Percentiles rank a stretch among this genome's conserved stretches.
Conservation (phyloP, 1,140 invertebrate genomes). For the Cryptotermes secundus region DNA sequence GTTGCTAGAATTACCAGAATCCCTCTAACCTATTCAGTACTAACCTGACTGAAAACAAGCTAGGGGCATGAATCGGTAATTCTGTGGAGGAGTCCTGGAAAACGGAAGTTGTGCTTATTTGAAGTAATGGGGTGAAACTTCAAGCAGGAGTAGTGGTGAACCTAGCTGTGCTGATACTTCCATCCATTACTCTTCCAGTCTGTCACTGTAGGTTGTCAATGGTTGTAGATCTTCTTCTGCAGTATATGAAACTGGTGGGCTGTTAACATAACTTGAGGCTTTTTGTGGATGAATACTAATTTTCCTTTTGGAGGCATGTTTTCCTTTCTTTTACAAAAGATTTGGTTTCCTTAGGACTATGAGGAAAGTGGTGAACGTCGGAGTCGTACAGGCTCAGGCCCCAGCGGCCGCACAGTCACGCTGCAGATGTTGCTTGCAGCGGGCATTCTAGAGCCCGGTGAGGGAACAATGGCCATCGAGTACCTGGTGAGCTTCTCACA, state of each 20-base stretch:
- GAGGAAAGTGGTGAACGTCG: conserved; percentile 33
- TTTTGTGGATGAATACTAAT: not conserved
- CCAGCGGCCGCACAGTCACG: conserved; percentile 74
- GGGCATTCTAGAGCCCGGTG: conserved; percentile 76
- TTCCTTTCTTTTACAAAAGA: conserved; percentile 4
- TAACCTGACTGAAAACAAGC: too few species aligned
- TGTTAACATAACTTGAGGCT: not conserved
- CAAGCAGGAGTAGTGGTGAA: not conserved
- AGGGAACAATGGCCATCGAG: conserved; percentile 81
- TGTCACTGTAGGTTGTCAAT: too few species aligned
- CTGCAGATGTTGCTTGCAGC: conserved; percentile 79
- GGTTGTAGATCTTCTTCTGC: not conserved
- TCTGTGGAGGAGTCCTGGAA: too few species aligned
- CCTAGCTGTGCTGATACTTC: not conserved
- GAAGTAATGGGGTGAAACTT: too few species aligned
- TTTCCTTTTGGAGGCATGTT: not conserved
- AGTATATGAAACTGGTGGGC: not conserved
- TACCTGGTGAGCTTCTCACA: conserved; percentile 67
- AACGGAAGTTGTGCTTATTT: too few species aligned
- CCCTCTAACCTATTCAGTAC: too few species aligned
- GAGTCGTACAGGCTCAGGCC: conserved; percentile 39
- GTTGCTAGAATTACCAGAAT: too few species aligned
- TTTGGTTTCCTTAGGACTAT: conserved; percentile 33
- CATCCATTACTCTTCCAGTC: not conserved
- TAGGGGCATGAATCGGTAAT: too few species aligned